Evolutionary conservation across 2,113 vertebrate species (phyloP).

Genomic region (Rana temporaria): DNA sequence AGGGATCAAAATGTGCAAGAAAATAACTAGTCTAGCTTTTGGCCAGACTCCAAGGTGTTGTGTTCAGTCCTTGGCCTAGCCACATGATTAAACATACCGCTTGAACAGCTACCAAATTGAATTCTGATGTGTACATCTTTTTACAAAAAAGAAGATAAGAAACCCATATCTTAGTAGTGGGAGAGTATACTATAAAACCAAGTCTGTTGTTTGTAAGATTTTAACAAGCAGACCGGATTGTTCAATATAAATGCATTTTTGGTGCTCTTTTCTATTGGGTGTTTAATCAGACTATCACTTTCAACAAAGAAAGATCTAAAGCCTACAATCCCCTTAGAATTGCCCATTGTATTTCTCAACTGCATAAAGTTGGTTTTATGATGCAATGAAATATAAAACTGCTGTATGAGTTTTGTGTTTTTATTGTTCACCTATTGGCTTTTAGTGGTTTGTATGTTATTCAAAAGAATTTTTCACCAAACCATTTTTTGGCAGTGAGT

Average conservation of each 20-base stretch:
- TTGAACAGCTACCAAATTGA: constrained; percentile 37
- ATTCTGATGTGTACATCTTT: constrained; percentile 38
- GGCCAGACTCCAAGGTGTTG: constrained; percentile 47
- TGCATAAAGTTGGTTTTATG: background rate
- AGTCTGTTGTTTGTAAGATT: constrained; percentile 29
- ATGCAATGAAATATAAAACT: no score
- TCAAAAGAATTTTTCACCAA: no score
- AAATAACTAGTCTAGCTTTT: constrained; percentile 42
- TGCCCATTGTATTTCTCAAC: constrained; percentile 2
- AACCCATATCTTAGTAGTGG: constrained; percentile 4
- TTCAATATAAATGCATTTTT: constrained; percentile 28
- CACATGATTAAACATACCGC: constrained; percentile 48
- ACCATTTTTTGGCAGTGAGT: no score
- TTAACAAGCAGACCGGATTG: constrained; percentile 33
- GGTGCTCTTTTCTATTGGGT: constrained; percentile 18
- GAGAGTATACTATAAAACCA: constrained; percentile 26
- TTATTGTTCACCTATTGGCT: no score
- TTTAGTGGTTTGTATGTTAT: no score
- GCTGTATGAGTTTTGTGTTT: no score
- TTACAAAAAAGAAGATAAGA: constrained; percentile 30
- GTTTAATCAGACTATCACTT: constrained; percentile 30
- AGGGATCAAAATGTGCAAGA: constrained; percentile 47
- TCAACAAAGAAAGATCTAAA: constrained; percentile 25
- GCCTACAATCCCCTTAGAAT: constrained; percentile 31
- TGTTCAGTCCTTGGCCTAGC: constrained; percentile 46